These are phyloP conservation scores for Cantharis rustica DNA, from an alignment of 2,888 invertebrate genomes.

Conservation along the genomic window DNA sequence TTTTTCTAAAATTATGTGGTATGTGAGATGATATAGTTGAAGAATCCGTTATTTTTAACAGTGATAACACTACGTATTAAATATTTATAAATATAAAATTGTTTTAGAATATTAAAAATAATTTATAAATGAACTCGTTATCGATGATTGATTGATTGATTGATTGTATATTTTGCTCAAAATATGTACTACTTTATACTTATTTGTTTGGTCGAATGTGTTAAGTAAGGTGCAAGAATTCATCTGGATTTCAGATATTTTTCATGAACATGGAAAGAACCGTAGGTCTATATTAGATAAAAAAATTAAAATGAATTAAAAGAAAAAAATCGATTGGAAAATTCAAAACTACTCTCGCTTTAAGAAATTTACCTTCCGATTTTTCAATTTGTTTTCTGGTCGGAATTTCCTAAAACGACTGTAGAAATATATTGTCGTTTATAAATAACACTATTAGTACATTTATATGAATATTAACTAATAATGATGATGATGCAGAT, in stretches of 20 bases:
- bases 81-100: conserved; percentile 46
- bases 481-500: conserved; percentile 27
- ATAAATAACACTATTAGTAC: conserved; percentile 32
- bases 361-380: conserved; percentile 37
- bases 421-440: conserved; percentile 30
- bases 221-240: conserved; percentile 45
- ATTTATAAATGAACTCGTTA: conserved; percentile 49
- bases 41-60: conserved; percentile 55
- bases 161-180: conserved; percentile 54
- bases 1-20: conserved; percentile 53
- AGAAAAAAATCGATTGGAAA: conserved; percentile 19
- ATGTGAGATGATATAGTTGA: conserved; percentile 47
- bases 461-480: conserved; percentile 30
- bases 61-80: conserved; percentile 44
- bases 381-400: conserved; percentile 34
- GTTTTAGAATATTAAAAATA: conserved; percentile 48
- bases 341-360: conserved; percentile 36
- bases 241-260: conserved; percentile 44
- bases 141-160: conserved; percentile 25
- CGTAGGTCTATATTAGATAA: conserved; percentile 59
- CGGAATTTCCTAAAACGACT: conserved; percentile 35
- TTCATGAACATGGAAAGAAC: conserved; percentile 56
- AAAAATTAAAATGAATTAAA: conserved; percentile 41
- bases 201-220: conserved; percentile 45
- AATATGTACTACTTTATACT: conserved; percentile 45